Percentiles rank a stretch among this genome's conserved stretches.
These are phyloP conservation scores for Aspiorhynchus laticeps DNA, from an alignment of 2,113 vertebrate genomes.

Conservation along the genomic window DNA sequence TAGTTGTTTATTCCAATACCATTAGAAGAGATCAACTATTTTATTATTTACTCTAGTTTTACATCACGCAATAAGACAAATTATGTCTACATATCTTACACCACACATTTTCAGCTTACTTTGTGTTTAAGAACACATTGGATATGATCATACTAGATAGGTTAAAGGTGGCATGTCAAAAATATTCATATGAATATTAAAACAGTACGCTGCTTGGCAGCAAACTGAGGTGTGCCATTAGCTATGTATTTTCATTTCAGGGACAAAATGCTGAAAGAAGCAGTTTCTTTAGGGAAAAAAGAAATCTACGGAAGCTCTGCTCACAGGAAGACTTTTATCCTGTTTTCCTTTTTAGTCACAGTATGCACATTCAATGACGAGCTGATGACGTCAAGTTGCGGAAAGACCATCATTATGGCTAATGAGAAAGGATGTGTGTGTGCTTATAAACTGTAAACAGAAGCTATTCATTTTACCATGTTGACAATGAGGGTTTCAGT, in stretches of 20 bases:
- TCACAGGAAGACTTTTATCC: constrained; percentile 9
- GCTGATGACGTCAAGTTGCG: background rate
- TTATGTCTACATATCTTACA: too few relatives aligned
- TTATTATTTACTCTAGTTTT: too few relatives aligned
- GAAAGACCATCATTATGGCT: background rate
- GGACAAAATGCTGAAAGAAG: background rate
- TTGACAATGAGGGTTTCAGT: constrained; percentile 53
- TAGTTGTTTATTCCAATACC: too few relatives aligned
- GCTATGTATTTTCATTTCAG: background rate
- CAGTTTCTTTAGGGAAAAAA: background rate
- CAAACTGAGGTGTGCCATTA: background rate
- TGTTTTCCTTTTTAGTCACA: background rate
- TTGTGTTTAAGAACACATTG: too few relatives aligned
- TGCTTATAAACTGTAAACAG: constrained; percentile 61
- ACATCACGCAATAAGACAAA: too few relatives aligned
- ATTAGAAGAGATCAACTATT: too few relatives aligned
- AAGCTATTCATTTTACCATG: constrained; percentile 52
- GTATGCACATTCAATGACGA: background rate
- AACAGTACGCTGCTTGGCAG: background rate
- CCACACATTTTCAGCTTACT: too few relatives aligned
- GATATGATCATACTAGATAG: too few relatives aligned
- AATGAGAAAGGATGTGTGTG: constrained; percentile 34
- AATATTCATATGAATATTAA: constrained; percentile 8
- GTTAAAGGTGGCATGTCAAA: background rate
- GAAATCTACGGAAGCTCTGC: background rate